Evolutionary conservation across 2,888 invertebrate species (phyloP).

Genomic region (Thera britannica): DNA sequence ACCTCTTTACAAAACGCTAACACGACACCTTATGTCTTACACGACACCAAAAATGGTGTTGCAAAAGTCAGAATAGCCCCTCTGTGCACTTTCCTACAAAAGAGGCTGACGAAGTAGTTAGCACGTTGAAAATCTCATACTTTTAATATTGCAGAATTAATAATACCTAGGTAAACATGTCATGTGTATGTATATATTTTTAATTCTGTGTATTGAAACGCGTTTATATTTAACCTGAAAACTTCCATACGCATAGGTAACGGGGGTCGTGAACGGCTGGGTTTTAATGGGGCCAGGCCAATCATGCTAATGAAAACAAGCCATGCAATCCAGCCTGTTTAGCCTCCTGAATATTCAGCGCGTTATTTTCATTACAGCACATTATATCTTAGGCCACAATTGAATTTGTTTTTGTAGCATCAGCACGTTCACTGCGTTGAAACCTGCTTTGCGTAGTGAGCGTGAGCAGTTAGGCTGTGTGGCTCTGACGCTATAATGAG

Average conservation of each 20-base stretch:
- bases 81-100: too few species aligned
- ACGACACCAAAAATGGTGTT: too few species aligned
- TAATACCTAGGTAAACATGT: too few species aligned
- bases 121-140: too few species aligned
- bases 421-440: constrained; percentile 7
- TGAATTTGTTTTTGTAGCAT: constrained; percentile 53
- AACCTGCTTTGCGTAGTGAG: not conserved
- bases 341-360: constrained; percentile 76
- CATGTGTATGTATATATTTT: too few species aligned
- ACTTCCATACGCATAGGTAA: constrained; percentile 4
- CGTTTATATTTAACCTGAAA: constrained; percentile 12
- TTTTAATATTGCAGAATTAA: too few species aligned
- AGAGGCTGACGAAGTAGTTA: too few species aligned
- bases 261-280: constrained; percentile 51
- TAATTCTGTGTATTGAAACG: constrained; percentile 7
- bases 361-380: constrained; percentile 77
- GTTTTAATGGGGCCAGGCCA: constrained; percentile 76
- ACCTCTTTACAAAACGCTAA: too few species aligned
- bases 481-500: too few species aligned
- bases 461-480: too few species aligned
- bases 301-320: constrained; percentile 83
- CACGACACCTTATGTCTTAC: too few species aligned
- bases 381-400: constrained; percentile 66
- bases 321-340: constrained; percentile 71
- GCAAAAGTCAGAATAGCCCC: too few species aligned